A percentile compares a stretch with the other conserved stretches of the same genome.
These are phyloP conservation scores for Isichthys henryi DNA, from an alignment of 2,113 vertebrate species.

Conservation along the genomic window DNA sequence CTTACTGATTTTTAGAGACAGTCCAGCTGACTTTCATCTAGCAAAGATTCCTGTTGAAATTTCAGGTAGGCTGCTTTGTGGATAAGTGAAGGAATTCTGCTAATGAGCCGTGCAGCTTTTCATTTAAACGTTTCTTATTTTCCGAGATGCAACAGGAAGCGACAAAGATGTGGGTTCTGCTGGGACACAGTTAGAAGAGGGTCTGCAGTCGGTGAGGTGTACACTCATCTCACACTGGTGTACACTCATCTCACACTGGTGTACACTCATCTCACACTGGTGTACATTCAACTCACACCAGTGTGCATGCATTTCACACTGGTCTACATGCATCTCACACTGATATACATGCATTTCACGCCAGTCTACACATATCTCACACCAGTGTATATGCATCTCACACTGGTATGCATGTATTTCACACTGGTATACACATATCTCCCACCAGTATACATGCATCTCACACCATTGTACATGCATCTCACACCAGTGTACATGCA, in stretches of 20 bases:
- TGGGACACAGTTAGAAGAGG: not conserved
- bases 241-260: not conserved
- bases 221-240: not conserved
- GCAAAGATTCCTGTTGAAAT: slow-evolving; percentile 5
- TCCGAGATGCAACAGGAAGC: not conserved
- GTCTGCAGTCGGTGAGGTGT: not conserved
- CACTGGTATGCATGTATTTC: no score
- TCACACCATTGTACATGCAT: no score
- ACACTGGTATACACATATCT: no score
- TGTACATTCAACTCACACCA: not conserved
- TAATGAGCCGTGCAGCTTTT: not conserved
- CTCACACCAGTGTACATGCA: not conserved
- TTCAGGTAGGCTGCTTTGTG: slow-evolving; percentile 5
- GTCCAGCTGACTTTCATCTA: not conserved
- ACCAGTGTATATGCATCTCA: no score
- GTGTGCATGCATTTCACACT: not conserved
- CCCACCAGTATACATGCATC: no score
- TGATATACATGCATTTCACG: no score
- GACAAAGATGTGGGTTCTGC: not conserved
- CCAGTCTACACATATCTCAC: no score
- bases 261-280: not conserved
- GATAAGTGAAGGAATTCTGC: not conserved
- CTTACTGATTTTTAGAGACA: slow-evolving; percentile 16
- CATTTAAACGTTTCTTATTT: not conserved
- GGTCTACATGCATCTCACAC: not conserved